Conservation (phyloP, 2,113 vertebrate genomes). For the Urocolius indicus region DNA sequence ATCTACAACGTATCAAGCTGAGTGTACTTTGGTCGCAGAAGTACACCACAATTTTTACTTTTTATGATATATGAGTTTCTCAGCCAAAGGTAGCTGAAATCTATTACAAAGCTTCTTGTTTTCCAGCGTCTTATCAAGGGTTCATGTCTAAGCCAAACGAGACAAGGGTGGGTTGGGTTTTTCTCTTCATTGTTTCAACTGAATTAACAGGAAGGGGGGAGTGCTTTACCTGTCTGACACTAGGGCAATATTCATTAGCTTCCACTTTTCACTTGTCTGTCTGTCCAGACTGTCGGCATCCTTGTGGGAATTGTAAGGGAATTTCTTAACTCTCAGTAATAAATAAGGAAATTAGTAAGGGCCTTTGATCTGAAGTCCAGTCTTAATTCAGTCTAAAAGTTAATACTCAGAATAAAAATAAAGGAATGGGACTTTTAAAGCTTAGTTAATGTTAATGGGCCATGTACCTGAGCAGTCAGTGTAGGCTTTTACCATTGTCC, state of each 20-base stretch:
- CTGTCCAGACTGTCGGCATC: constrained; percentile 53
- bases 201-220: constrained; percentile 80
- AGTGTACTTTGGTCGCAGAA: constrained; percentile 38
- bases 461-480: not conserved
- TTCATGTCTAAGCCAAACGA: constrained; percentile 80
- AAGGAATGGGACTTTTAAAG: not conserved
- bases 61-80: constrained; percentile 59
- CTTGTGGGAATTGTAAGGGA: constrained; percentile 19
- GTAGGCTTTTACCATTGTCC: not conserved
- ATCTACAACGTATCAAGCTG: constrained; percentile 42
- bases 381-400: not conserved
- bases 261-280: constrained; percentile 71
- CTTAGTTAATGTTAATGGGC: not conserved
- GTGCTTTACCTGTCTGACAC: constrained; percentile 80
- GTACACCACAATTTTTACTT: not conserved
- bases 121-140: constrained; percentile 80
- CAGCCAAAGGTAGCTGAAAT: constrained; percentile 69
- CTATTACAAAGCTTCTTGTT: constrained; percentile 62
- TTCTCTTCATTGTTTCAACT: constrained; percentile 78
- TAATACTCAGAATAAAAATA: not conserved
- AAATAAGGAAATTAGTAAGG: constrained; percentile 23
- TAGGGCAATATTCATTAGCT: constrained; percentile 65
- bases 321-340: constrained; percentile 15
- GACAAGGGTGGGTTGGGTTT: constrained; percentile 76
- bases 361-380: not conserved